A percentile compares a stretch with the other conserved stretches of the same genome.
Evolutionary conservation across 2,888 invertebrate species (phyloP).

Genomic region (Ceramica pisi): DNA sequence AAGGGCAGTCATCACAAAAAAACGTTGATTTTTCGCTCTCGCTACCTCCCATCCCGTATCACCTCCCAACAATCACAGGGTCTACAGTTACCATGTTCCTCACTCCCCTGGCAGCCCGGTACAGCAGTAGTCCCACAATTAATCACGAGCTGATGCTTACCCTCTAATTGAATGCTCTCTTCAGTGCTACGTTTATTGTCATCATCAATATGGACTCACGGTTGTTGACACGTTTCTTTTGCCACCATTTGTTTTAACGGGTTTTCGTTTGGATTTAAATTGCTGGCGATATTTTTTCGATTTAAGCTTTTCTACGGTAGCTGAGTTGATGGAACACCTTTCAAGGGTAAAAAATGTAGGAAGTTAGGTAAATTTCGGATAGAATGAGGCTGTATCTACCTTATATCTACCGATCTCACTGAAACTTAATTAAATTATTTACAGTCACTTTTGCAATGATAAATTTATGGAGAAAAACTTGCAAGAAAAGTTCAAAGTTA

Average conservation of each 20-base stretch:
- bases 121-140: conserved; percentile 63
- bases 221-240: conserved; percentile 56
- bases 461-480: too few species aligned
- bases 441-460: background rate
- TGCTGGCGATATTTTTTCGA: conserved; percentile 11
- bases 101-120: conserved; percentile 6
- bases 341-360: background rate
- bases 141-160: conserved; percentile 75
- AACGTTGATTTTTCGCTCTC: background rate
- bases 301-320: background rate
- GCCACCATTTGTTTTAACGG: conserved; percentile 50
- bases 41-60: conserved; percentile 28
- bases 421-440: background rate
- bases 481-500: too few species aligned
- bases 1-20: too few species aligned
- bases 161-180: conserved; percentile 83
- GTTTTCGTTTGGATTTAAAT: conserved; percentile 47
- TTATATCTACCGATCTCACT: too few species aligned
- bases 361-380: background rate
- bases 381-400: too few species aligned
- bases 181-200: conserved; percentile 71
- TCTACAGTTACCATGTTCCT: conserved; percentile 12
- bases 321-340: background rate
- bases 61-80: conserved; percentile 14
- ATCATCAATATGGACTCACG: conserved; percentile 75